Base-by-base conservation (phyloP, 2,888 invertebrate genomes). In the Meiosimyza decipiens region DNA sequence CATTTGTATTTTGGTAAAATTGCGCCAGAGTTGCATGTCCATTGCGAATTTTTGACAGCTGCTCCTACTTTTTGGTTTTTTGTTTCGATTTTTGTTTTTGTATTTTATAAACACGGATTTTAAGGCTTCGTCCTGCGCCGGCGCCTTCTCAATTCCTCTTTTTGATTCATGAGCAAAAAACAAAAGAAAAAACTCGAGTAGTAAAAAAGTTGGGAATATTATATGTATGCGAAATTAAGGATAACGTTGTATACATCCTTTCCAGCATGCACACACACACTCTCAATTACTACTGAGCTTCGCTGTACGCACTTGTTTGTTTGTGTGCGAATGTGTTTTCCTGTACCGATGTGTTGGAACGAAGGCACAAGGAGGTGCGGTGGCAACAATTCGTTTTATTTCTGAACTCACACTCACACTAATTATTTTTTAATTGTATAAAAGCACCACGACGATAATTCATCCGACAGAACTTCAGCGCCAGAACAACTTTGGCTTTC, bases 121-220 rank as follows among this genome's bases (percentile, higher is more conserved):
- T 40, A n/a, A 62, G 11, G 33, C 60, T 15, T 62, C 40, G 47
- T 33, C 60, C 60, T 62, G 60, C 60, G 60, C 60, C 60, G 47
- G 60, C 60, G 60, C 60, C 9, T n/a, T 40, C 16, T 62, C 33
- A 40, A 62, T 33, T 62, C 60, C 60, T 40, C 40, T 40, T 40
- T 40, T 62, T 62, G 60, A 62, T 62, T 62, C 60, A 62, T 62
- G 33, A 62, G 33, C 47, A 40, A 62, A 62, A 62, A 62, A 28
- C 6, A 40, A 40, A 33, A 62, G 60, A 13, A 28, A 13, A 62
- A 40, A 40, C 2, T 28, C 40, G 40, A 7, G n/a, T 62, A 47
- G 60, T 62, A 62, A 62, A 62, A 12, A 62, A 62, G 60, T 33
- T 16, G 60, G 33, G 15, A 62, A 62, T 62, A 40, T 33, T 40